Percentiles rank a stretch among this genome's conserved stretches.
Evolutionary conservation across 2,888 invertebrate species (phyloP).

Genomic region (Xestia c-nigrum): DNA sequence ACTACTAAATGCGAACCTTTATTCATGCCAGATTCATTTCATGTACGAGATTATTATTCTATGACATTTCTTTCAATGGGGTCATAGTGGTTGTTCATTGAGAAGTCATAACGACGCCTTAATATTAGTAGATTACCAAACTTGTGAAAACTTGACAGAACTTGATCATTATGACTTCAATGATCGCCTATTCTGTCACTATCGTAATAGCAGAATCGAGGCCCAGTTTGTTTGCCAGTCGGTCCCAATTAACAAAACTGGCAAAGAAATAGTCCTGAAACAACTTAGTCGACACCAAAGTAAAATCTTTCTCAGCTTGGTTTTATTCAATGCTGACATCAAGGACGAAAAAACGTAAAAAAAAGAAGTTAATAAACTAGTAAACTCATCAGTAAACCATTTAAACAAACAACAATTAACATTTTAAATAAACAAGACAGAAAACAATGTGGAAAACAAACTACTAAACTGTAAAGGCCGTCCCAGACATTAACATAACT

Average conservation of each 20-base stretch:
- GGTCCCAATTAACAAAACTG: background rate
- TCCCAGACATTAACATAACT: slow-evolving; percentile 62
- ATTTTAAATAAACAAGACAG: slow-evolving; percentile 52
- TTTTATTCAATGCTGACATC: background rate
- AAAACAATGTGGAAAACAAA: slow-evolving; percentile 52
- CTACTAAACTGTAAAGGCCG: slow-evolving; percentile 59
- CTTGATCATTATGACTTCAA: no score
- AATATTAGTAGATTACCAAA: no score
- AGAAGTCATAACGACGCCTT: no score
- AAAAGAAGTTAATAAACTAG: background rate
- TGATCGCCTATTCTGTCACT: no score
- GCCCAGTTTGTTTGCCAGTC: no score
- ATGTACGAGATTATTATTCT: no score
- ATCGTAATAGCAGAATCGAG: no score
- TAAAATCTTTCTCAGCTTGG: background rate
- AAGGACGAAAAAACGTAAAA: background rate
- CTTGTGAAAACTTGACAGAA: no score
- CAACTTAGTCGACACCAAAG: background rate
- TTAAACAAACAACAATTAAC: slow-evolving; percentile 43
- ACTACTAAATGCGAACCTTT: no score
- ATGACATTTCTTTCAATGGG: no score
- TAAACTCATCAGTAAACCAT: slow-evolving; percentile 27
- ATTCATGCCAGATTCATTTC: no score
- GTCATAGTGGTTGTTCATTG: no score
- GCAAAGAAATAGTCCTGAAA: background rate